phyloP scores from a whole-genome alignment of 2,888 invertebrate genomes.

The Cheilosia variabilis region DNA sequence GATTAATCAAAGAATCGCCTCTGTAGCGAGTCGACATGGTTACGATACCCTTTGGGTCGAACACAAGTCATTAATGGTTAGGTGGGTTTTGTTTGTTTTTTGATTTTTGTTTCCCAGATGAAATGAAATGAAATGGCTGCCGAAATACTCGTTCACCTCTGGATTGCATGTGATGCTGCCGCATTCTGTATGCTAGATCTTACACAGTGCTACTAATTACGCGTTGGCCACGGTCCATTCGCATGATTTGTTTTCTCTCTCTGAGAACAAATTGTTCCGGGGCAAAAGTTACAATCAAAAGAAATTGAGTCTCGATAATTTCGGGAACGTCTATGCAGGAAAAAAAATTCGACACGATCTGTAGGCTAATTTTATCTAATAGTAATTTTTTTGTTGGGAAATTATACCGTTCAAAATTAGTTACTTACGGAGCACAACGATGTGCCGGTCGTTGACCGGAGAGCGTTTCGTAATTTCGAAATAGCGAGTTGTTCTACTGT shows the following conservation, averaged over 20 bases:
- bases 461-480: too few relatives aligned
- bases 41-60: constrained; percentile 27
- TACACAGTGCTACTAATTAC: constrained; percentile 64
- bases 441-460: too few relatives aligned
- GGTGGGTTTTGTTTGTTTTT: constrained; percentile 29
- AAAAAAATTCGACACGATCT: not conserved
- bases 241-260: constrained; percentile 65
- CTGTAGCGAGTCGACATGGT: constrained; percentile 49
- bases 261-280: constrained; percentile 7
- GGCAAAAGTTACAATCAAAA: constrained; percentile 34
- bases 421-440: constrained; percentile 4
- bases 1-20: constrained; percentile 67
- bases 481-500: too few relatives aligned
- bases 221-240: constrained; percentile 65
- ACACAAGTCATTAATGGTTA: constrained; percentile 56
- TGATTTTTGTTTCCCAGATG: constrained; percentile 14
- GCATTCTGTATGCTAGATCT: constrained; percentile 38
- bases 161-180: constrained; percentile 50
- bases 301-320: constrained; percentile 38
- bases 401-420: constrained; percentile 59
- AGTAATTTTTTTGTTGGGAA: constrained; percentile 23
- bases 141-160: constrained; percentile 37
- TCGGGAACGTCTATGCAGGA: not conserved
- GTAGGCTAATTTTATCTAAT: constrained; percentile 38
- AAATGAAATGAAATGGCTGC: constrained; percentile 37